Conservation (phyloP, 1,140 invertebrate species). For the Copidosoma floridanum region DNA sequence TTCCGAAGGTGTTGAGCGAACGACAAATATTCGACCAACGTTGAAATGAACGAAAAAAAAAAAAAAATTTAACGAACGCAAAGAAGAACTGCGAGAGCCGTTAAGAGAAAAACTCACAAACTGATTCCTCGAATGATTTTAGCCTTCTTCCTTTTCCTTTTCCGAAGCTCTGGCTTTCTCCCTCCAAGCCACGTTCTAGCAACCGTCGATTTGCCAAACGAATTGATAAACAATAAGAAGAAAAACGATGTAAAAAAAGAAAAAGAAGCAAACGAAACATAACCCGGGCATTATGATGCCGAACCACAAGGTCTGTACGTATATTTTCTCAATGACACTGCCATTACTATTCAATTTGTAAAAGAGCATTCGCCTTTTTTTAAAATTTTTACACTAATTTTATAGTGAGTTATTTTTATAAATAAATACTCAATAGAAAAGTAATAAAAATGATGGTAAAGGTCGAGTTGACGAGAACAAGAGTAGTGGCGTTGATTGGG, state of each 20-base stretch:
- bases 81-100: not conserved
- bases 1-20: conserved; percentile 23
- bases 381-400: too few species aligned
- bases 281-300: too few species aligned
- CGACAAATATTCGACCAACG: conserved; percentile 8
- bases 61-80: not conserved
- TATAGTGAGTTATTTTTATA: too few species aligned
- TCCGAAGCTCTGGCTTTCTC: conserved; percentile 21
- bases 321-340: too few species aligned
- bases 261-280: conserved; percentile 10
- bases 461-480: too few species aligned
- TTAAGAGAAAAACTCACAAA: not conserved
- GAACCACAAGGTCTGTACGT: too few species aligned
- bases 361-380: too few species aligned
- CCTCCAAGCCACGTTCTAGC: conserved; percentile 14
- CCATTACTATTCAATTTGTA: too few species aligned
- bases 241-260: not conserved
- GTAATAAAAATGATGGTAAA: too few species aligned
- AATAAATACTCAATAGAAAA: too few species aligned
- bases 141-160: conserved; percentile 24
- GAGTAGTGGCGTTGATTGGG: too few species aligned
- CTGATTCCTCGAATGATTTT: not conserved
- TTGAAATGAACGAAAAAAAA: not conserved
- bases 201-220: conserved; percentile 14
- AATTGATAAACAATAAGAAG: too few species aligned